Conservation (phyloP, 2,113 vertebrate genomes). For the Stomatorhinus ivindoensis region DNA sequence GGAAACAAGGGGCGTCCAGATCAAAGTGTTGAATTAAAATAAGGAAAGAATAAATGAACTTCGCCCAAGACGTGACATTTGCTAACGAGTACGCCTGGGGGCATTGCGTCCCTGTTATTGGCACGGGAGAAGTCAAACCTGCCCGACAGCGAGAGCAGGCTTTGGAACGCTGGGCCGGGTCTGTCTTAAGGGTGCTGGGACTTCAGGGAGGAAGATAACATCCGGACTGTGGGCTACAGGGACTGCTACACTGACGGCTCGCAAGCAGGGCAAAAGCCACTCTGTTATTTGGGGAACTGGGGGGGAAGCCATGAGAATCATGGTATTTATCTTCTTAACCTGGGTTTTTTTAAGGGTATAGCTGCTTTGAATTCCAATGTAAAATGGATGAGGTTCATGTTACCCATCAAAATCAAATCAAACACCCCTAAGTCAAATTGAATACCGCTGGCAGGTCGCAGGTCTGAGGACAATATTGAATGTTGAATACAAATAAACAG, state of each 20-base stretch:
- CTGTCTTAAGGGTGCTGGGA: not conserved
- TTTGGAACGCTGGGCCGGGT: constrained; percentile 35
- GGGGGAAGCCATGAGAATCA: not conserved
- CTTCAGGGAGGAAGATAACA: not conserved
- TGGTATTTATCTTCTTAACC: not conserved
- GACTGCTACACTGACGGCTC: not conserved
- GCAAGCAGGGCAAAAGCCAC: not conserved
- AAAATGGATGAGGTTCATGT: not conserved
- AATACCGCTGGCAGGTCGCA: not conserved
- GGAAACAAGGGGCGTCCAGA: constrained; percentile 45
- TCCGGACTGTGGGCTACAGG: not conserved
- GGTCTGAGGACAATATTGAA: not conserved
- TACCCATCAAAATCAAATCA: not conserved
- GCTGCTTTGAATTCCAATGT: not conserved
- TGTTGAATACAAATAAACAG: not conserved
- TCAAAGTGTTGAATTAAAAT: constrained; percentile 37
- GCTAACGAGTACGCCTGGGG: constrained; percentile 17
- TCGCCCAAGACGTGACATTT: constrained; percentile 10
- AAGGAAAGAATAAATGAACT: constrained; percentile 9
- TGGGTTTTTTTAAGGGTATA: not conserved
- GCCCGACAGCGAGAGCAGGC: constrained; percentile 38
- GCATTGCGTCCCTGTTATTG: not conserved
- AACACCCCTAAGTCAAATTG: not conserved
- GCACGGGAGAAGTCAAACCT: constrained; percentile 29
- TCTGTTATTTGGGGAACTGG: not conserved